Base-by-base conservation (phyloP, 2,113 vertebrate genomes). In the Bubo bubo region DNA sequence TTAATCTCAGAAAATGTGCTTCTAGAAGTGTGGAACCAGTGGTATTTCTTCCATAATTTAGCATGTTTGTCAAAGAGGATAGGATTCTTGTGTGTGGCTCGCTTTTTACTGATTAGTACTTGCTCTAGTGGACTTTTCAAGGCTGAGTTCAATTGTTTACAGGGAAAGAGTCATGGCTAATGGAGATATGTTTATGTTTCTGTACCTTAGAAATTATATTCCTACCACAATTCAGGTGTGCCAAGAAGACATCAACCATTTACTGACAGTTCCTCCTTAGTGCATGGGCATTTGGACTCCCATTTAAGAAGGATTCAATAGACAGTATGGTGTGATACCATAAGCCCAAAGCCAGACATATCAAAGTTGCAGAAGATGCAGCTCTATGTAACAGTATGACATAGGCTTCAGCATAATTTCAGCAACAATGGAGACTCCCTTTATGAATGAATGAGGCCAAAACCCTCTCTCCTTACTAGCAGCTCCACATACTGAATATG, bases 261-360 rank as follows among this genome's bases (percentile, higher is more conserved):
- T 83, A 16, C 12, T 50, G 16, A 55, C 16, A 52, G 6, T 20
- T 79, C 4, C 18, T 67, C 22, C 8, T 21, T n/a, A 24, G 7
- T 47, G 11, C 8, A 22, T 35, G 19, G 14, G 24, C 18, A 32
- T 72, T 68, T 2, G 1, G 41, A 75, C 1, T 1, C 9, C 9
- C 18, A 14, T 52, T 58, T 63, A 39, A 75, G 64, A 76, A 28
- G 3, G 8, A 49, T 53, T 74, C 4, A 26, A 6, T 23, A 28
- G 32, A 41, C 14, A 70, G 10, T 30, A 8, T 26, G 3, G 6
- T 63, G 8, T 4, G 64, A 50, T 4, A 55, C 14, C 28, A 2
- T 19, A 16, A 28, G 4, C 14, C 5, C 2, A 5, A 60, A 83
- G 19, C 12, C 35, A 53, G 26, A 28, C 4, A 14, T 35, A 27